Evolutionary conservation across 2,888 invertebrate species (phyloP), one percentile per base, ranked within the genome.

Genomic region (Steinernema carpocapsae): DNA sequence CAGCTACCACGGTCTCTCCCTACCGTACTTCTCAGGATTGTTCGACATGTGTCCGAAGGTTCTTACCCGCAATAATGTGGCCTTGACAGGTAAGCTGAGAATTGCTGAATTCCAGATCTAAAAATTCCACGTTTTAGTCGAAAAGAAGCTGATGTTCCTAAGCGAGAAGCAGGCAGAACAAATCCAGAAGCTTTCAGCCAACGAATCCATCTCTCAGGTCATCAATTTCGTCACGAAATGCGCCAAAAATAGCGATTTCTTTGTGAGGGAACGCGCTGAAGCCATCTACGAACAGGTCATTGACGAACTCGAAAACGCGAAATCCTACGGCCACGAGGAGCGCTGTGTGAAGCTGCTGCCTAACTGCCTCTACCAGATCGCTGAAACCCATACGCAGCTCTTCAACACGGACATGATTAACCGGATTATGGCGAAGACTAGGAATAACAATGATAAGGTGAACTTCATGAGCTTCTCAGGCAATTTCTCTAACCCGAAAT

Each of bases 311-410:
- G 82, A 82, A 64, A 85, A 85, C 76, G 78, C 77, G 7, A 81
- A 82, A 71, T 79, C 82, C 12, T 78, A 78, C 46, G 84, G 84
- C n/a, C 84, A 85, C 76, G 84, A 85, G 72, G 75, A 79, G 51
- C 77, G 85, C 12, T 85, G 85, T 74, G 73, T 83, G 14, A 75
- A 78, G 12, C 78, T 80, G 48, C 74, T 85, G 37, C 77, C 83
- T 0, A 72, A 71, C 45, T 74, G 76, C 71, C 59, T 82, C 46
- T 82, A 78, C 75, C 72, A 76, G 26, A 74, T 82, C 48, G 72
- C 74, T 19, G 80, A 81, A 48, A 70, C 76, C 12, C 72, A 73
- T 19, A 59, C 76, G 0, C 77, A 81, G 48, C 73, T 78, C 29
- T 79, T 79, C 74, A 75, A 59, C 51, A 70, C 64, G 42, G 74